These are phyloP conservation scores for Apamea anceps DNA, from an alignment of 2,888 invertebrate species.

Conservation along the genomic window DNA sequence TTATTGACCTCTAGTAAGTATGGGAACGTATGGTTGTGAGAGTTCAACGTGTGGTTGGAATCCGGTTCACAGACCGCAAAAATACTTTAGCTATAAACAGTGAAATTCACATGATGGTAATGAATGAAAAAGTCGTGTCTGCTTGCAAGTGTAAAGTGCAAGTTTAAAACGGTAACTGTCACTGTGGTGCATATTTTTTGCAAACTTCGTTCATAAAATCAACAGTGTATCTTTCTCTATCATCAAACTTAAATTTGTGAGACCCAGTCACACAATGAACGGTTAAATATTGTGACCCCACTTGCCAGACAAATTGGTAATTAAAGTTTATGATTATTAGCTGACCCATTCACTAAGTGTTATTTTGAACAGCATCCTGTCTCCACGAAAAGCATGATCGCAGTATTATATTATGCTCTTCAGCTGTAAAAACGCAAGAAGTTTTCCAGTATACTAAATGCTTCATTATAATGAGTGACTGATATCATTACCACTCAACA, in stretches of 20 bases:
- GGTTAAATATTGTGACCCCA: constrained; percentile 23
- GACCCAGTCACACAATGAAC: not conserved
- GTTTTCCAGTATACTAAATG: not conserved
- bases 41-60: constrained; percentile 46
- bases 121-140: constrained; percentile 49
- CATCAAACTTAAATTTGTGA: not conserved
- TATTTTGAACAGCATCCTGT: not conserved
- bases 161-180: constrained; percentile 20
- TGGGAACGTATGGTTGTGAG: constrained; percentile 41
- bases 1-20: constrained; percentile 45
- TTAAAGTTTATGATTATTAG: constrained; percentile 22
- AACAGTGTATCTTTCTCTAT: not conserved
- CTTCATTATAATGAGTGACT: constrained; percentile 17
- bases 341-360: not conserved
- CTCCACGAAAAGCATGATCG: not conserved
- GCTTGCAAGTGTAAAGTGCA: constrained; percentile 46
- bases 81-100: constrained; percentile 50
- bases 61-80: constrained; percentile 60
- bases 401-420: not conserved
- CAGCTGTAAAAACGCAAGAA: not conserved
- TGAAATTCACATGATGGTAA: constrained; percentile 57
- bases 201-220: not conserved
- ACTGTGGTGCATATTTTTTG: not conserved
- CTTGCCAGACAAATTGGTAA: constrained; percentile 7
- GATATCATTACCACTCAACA: constrained; percentile 37